Conservation (phyloP, 2,113 vertebrate species). For the Engraulis encrasicolus region DNA sequence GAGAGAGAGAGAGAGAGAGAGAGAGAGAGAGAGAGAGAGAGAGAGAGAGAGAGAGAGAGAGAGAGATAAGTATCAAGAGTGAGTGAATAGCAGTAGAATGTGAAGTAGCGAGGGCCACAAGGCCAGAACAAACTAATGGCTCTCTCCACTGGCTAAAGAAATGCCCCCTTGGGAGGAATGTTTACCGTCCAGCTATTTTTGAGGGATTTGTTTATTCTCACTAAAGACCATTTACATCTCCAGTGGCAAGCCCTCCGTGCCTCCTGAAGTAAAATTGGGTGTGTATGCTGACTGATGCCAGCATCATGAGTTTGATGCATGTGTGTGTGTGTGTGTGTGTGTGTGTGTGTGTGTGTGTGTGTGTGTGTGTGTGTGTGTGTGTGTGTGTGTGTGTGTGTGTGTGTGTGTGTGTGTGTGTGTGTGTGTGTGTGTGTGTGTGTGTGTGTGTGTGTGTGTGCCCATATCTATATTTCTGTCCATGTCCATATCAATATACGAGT, state of each 20-base stretch:
- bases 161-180: background rate
- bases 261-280: background rate
- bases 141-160: background rate
- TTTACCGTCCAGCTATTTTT: background rate
- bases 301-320: background rate
- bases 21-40: background rate
- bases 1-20: background rate
- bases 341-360: background rate
- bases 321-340: background rate
- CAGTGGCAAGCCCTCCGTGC: background rate
- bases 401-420: too few species aligned
- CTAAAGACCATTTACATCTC: background rate
- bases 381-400: too few species aligned
- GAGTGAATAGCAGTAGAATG: background rate
- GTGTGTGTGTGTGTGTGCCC: too few species aligned
- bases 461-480: too few species aligned
- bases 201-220: background rate
- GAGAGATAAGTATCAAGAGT: background rate
- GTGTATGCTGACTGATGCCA: background rate
- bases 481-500: too few species aligned
- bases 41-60: constrained; percentile 12
- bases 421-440: too few species aligned
- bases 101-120: background rate
- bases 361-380: too few species aligned
- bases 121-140: background rate